Evolutionary conservation across 2,797 vertebrate species (phyloP).

Genomic region (Muscicapa striata): DNA sequence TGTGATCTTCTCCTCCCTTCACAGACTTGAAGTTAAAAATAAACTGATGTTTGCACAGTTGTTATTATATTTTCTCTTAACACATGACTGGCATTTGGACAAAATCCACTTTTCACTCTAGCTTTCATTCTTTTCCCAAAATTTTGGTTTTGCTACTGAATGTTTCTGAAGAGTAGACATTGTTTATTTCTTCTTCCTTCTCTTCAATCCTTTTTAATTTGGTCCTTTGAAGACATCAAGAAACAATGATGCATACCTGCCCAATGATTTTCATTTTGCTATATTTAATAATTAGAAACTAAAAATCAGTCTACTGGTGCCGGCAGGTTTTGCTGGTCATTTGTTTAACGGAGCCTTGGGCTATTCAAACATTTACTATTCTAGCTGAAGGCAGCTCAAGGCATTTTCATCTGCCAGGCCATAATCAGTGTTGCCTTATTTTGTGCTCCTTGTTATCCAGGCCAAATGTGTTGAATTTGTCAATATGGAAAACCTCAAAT

Average conservation of each 20-base stretch:
- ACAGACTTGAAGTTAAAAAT: conserved; percentile 23
- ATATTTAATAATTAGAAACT: neutral
- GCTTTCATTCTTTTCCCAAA: neutral
- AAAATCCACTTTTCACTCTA: neutral
- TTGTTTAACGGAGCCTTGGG: conserved; percentile 23
- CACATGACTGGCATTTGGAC: neutral
- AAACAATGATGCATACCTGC: neutral
- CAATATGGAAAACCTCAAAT: conserved; percentile 3
- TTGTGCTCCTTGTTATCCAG: neutral
- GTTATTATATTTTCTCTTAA: conserved; percentile 6
- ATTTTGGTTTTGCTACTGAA: neutral
- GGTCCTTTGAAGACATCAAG: neutral
- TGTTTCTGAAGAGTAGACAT: neutral
- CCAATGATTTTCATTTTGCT: neutral
- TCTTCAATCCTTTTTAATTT: neutral
- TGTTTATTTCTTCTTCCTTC: neutral
- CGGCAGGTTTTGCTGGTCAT: conserved; percentile 22
- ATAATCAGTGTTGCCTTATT: neutral
- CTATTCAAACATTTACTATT: conserved; percentile 31
- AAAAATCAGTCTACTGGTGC: neutral
- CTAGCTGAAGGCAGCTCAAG: conserved; percentile 36
- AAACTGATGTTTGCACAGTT: neutral
- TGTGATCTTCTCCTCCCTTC: neutral
- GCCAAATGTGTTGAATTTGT: neutral
- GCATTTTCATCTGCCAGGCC: conserved; percentile 37